Evolutionary conservation across 2,797 vertebrate genomes (phyloP), one percentile per base, ranked within the genome.

Genomic region (Falco berigora): DNA sequence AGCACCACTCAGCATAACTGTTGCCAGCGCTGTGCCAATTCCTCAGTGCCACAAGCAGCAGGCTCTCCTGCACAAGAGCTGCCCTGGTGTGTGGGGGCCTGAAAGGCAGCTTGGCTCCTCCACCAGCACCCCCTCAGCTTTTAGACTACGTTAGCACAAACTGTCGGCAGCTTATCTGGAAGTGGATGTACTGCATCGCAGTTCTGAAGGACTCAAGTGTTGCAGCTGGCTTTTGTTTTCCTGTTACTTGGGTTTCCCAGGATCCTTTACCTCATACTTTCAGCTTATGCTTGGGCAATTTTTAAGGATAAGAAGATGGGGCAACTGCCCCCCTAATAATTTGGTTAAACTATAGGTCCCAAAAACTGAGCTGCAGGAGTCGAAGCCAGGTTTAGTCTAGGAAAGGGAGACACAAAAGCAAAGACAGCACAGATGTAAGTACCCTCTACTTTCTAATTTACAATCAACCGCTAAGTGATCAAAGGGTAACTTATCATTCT

Each of bases 1-100:
- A 8, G 21, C 9, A 44, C 17, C 0, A 0, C 42, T 52, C 74
- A 36, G 50, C 1, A 0, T 38, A 73, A 61, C 44, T 20, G 19
- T 11, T 42, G 8, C 16, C 64, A 73, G 55, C 0, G 0, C 69
- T 30, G 32, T 40, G 49, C 34, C 56, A 76, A 11, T 8, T 80
- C 38, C 59, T 32, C 23, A 5, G 38, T 10, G 38, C 21, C 59
- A 40, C 21, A 42, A 15, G 15, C 30, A 56, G 34, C 47, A 49
- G 15, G 6, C 38, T 76, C n/a, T 75, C 42, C 74, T 24, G 27
- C 20, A 20, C n/a, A 23, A 22, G 25, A n/a, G 22, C 68, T 66
- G 42, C 16, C 16, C 67, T 11, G 12, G 12, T 12, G 16, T 0
- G 1, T 36, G 8, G 10, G 15, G 42, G 34, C 64, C 32, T 27